These are phyloP conservation scores for Equus quagga DNA, from an alignment of 2,113 vertebrate genomes.

Conservation along the genomic window DNA sequence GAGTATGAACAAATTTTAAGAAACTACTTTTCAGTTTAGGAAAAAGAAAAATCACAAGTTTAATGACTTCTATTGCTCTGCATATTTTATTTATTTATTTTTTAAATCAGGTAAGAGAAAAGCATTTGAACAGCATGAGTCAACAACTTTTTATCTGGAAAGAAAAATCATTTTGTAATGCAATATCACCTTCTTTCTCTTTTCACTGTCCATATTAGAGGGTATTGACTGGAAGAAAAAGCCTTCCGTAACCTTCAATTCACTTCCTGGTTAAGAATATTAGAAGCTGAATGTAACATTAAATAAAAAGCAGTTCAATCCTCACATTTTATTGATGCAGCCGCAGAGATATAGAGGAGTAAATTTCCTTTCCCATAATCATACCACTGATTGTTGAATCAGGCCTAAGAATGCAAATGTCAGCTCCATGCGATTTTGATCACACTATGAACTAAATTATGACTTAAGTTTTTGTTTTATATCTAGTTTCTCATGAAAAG, in stretches of 20 bases:
- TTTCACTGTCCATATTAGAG: constrained; percentile 10
- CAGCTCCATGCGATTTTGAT: background rate
- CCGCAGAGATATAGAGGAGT: constrained; percentile 24
- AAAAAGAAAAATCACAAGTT: constrained; percentile 1
- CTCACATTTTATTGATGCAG: constrained; percentile 30
- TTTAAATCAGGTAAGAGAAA: background rate
- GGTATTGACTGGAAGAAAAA: background rate
- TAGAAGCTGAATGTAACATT: constrained; percentile 4
- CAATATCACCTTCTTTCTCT: background rate
- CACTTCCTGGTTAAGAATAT: constrained; percentile 15
- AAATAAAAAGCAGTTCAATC: constrained; percentile 48
- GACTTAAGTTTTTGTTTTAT: constrained; percentile 27
- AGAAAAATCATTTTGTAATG: constrained; percentile 48
- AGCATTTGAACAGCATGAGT: constrained; percentile 42
- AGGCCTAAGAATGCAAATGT: background rate
- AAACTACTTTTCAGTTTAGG: constrained; percentile 4
- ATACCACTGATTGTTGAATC: background rate
- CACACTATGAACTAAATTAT: constrained; percentile 43
- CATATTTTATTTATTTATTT: background rate
- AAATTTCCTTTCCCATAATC: constrained; percentile 12
- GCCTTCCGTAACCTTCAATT: background rate
- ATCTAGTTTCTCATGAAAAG: constrained; percentile 8
- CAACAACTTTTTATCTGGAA: constrained; percentile 20
- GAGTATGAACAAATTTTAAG: background rate
- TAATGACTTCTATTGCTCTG: background rate